Base-by-base conservation (phyloP, 2,888 invertebrate species). In the Philhelius pedissequus region DNA sequence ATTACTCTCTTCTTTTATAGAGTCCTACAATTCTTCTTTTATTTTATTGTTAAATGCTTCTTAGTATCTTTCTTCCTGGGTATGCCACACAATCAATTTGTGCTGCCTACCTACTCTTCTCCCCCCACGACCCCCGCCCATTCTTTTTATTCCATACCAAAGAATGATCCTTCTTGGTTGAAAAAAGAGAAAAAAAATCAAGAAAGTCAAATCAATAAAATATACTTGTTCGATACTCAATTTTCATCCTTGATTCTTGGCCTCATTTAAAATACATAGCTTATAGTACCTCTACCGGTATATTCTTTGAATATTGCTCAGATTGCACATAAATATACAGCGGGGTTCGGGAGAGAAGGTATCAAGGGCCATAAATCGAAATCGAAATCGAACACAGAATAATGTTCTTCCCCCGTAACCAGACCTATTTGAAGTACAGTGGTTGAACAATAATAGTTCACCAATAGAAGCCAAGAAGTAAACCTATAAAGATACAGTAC, bases 181-280 rank as follows among this genome's bases (percentile, higher is more conserved):
- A 43, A n/a, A n/a, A n/a, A n/a, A n/a, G n/a, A n/a, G n/a, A n/a
- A n/a, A n/a, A n/a, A n/a, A n/a, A n/a, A n/a, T n/a, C n/a, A n/a
- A 38, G 30, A 8, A 68, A 68, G 68, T 69, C 77, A 74, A 78
- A 78, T 82, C 78, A 69, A 82, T 82, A 74, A 15, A 30, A 3
- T 18, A 54, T 45, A 45, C 66, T 43, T 71, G 60, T 54, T 73
- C 45, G 54, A 82, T 82, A 64, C 73, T 78, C 56, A 48, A 77
- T 62, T 83, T 74, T 56, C 73, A 69, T 74, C 74, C 69, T 69
- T 74, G 78, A 66, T 69, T 74, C 64, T 52, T 83, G 74, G 70
- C 70, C 78, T 83, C 79, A 83, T 83, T 83, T 78, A 79, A 83
- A 83, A 83, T 74, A 83, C 83, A 79, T 64, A 64, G 62, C 45